Evolutionary conservation across 35 echinoderm and acorn worm species (phyloP).

Genomic region (Lytechinus pictus): DNA sequence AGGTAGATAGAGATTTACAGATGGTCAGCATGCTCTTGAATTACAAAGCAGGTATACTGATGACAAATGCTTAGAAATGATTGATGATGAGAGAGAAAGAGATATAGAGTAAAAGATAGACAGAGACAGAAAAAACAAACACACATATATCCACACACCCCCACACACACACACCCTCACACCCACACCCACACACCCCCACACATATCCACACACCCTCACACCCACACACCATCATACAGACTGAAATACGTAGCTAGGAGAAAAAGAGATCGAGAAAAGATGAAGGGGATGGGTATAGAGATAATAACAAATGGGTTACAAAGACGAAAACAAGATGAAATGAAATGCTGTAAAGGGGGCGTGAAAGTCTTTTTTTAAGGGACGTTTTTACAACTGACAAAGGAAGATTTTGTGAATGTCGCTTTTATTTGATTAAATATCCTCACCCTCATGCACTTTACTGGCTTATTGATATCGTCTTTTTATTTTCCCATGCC

Average conservation of each 20-base stretch:
- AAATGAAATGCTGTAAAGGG: background rate
- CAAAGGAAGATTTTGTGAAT: background rate
- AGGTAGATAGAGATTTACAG: too few relatives aligned
- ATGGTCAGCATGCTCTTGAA: background rate
- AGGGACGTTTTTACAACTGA: background rate
- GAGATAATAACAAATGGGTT: too few relatives aligned
- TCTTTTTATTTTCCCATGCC: background rate
- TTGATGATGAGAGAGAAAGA: background rate
- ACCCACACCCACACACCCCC: too few relatives aligned
- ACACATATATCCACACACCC: too few relatives aligned
- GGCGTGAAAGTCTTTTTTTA: background rate
- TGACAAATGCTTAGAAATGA: background rate
- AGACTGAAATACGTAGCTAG: background rate
- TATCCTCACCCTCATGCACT: constrained; percentile 25
- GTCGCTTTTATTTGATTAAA: constrained; percentile 13
- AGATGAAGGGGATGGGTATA: background rate
- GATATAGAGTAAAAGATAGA: background rate
- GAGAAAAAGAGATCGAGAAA: background rate
- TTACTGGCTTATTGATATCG: background rate
- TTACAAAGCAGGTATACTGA: background rate
- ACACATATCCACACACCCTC: too few relatives aligned
- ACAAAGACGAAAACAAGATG: background rate
- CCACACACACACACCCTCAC: too few relatives aligned
- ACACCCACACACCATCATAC: too few relatives aligned
- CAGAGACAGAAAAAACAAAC: background rate